phyloP scores from a whole-genome alignment of 35 echinoderm and acorn worm species.

The Ophiothrix spiculata region DNA sequence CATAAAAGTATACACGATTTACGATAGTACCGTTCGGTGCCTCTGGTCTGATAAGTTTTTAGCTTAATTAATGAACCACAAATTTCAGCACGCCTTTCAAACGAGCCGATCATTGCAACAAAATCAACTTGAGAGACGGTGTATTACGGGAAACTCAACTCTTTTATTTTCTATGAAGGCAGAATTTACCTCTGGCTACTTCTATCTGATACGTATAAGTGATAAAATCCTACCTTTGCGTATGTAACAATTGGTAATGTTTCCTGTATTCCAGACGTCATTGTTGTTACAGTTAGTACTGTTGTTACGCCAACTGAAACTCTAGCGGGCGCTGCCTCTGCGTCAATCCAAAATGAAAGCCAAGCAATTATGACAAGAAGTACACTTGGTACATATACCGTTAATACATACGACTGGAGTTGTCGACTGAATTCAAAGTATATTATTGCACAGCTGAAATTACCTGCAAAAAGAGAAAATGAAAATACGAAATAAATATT shows the following conservation, averaged over 20 bases:
- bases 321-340: conserved; percentile 58
- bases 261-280: conserved; percentile 67
- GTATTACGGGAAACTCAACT: too few species aligned
- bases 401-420: conserved; percentile 55
- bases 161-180: too few species aligned
- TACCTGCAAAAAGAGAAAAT: conserved; percentile 9
- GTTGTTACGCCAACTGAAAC: conserved; percentile 61
- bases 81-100: too few species aligned
- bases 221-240: too few species aligned
- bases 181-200: too few species aligned
- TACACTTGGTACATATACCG: conserved; percentile 57
- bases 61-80: too few species aligned
- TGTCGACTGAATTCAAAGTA: conserved; percentile 46
- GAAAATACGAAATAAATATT: background rate
- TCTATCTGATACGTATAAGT: too few species aligned
- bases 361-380: conserved; percentile 54
- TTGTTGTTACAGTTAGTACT: conserved; percentile 61
- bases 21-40: too few species aligned
- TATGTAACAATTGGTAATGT: conserved; percentile 53
- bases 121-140: too few species aligned
- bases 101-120: too few species aligned
- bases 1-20: too few species aligned
- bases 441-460: conserved; percentile 40
- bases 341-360: conserved; percentile 57
- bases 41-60: too few species aligned